Evolutionary conservation across 2,797 vertebrate genomes (phyloP).

Genomic region (Anguilla marmorata): DNA sequence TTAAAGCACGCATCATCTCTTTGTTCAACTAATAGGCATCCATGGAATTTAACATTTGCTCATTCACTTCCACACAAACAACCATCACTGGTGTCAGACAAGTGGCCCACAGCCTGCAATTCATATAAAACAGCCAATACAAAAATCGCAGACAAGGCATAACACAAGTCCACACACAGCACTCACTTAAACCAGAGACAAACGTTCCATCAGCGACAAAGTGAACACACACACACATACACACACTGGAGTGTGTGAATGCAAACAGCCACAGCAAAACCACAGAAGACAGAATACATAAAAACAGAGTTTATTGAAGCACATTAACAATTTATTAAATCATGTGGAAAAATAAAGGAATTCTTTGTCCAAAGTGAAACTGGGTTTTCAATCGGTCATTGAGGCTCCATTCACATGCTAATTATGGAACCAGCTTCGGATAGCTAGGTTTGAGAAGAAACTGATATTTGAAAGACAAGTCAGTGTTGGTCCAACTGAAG

Average conservation of each 20-base stretch:
- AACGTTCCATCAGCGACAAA: not conserved
- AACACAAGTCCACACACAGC: not conserved
- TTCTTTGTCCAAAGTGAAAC: not conserved
- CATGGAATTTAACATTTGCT: not conserved
- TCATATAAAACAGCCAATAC: not conserved
- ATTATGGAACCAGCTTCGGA: not conserved
- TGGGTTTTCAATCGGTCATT: not conserved
- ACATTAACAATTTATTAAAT: too few relatives aligned
- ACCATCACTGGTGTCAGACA: not conserved
- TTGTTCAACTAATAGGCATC: not conserved
- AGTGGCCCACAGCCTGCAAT: not conserved
- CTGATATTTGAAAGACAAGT: not conserved
- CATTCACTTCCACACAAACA: not conserved
- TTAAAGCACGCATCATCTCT: not conserved
- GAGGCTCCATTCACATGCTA: not conserved
- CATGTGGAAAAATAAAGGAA: too few relatives aligned
- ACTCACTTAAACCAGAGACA: not conserved
- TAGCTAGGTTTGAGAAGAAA: not conserved
- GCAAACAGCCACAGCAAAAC: not conserved
- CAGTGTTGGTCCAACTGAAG: not conserved
- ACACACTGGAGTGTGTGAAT: not conserved
- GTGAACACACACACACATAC: not conserved
- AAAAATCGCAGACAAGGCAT: not conserved
- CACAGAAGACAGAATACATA: not conserved
- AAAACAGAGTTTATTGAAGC: not conserved